phyloP scores from a whole-genome alignment of 2,888 invertebrate species.

The Leucophenga montana region DNA sequence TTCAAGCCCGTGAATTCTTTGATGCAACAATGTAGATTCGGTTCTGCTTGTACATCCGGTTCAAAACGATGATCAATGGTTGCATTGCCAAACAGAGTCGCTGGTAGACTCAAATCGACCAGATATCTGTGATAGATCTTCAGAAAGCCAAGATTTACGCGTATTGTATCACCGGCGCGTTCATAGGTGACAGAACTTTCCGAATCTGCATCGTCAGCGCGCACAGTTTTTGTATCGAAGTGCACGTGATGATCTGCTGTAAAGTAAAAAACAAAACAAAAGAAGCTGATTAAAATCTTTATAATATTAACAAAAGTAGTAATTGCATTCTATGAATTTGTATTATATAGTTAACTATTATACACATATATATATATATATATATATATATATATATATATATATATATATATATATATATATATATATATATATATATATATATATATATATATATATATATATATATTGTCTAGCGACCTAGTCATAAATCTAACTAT shows the following conservation, averaged over 20 bases:
- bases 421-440: conserved; percentile 9
- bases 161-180: conserved; percentile 70
- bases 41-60: conserved; percentile 68
- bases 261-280: conserved; percentile 28
- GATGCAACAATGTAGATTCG: conserved; percentile 72
- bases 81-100: conserved; percentile 63
- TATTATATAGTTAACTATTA: too few relatives aligned
- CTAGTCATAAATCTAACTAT: too few relatives aligned
- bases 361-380: too few relatives aligned
- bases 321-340: too few relatives aligned
- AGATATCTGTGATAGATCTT: conserved; percentile 73
- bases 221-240: conserved; percentile 62
- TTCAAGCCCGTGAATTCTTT: conserved; percentile 70
- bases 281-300: neutral
- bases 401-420: too few relatives aligned
- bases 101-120: conserved; percentile 71
- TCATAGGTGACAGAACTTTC: conserved; percentile 72
- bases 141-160: conserved; percentile 72
- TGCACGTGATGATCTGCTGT: conserved; percentile 72
- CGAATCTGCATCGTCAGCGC: conserved; percentile 68
- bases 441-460: too few relatives aligned
- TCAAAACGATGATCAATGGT: conserved; percentile 59
- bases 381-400: too few relatives aligned
- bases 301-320: too few relatives aligned
- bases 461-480: too few relatives aligned